Conservation (phyloP, 2,797 vertebrate genomes). For the Aeoliscus strigatus region DNA sequence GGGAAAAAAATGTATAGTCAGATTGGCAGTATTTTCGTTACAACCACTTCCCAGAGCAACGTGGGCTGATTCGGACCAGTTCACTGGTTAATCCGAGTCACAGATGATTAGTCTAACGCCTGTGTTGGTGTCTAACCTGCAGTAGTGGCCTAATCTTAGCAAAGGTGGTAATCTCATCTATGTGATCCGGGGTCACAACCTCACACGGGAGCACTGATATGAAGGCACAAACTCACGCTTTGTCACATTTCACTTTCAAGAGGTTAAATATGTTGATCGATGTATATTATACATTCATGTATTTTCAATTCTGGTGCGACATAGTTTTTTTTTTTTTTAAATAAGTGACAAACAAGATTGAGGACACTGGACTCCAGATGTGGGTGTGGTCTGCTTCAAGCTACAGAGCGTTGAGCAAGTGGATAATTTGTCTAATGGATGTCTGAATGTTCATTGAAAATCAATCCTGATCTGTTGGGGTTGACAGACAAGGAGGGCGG, state of each 20-base stretch:
- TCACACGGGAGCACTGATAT: too few relatives aligned
- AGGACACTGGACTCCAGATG: neutral
- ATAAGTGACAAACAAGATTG: neutral
- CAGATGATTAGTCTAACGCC: slow-evolving; percentile 31
- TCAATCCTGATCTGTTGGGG: slow-evolving; percentile 53
- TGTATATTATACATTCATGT: too few relatives aligned
- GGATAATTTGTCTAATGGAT: slow-evolving; percentile 60
- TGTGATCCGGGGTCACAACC: too few relatives aligned
- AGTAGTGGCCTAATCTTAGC: slow-evolving; percentile 48
- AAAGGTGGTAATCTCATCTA: slow-evolving; percentile 49
- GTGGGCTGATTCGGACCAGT: slow-evolving; percentile 33
- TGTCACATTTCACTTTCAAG: too few relatives aligned
- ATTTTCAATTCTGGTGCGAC: too few relatives aligned
- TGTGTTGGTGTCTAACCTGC: too few relatives aligned
- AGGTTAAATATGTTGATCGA: too few relatives aligned
- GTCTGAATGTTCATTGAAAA: slow-evolving; percentile 44
- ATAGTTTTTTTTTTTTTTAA: too few relatives aligned
- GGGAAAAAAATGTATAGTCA: too few relatives aligned
- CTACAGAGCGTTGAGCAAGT: slow-evolving; percentile 12
- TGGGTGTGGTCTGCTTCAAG: slow-evolving; percentile 42
- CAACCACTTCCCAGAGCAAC: neutral
- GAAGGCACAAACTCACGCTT: too few relatives aligned
- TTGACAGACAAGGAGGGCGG: slow-evolving; percentile 20
- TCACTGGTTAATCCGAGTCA: slow-evolving; percentile 43
- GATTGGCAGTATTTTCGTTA: too few relatives aligned